Evolutionary conservation across 2,888 invertebrate species (phyloP), one percentile per base, ranked within the genome.

Genomic region (Acrocera orbiculus): DNA sequence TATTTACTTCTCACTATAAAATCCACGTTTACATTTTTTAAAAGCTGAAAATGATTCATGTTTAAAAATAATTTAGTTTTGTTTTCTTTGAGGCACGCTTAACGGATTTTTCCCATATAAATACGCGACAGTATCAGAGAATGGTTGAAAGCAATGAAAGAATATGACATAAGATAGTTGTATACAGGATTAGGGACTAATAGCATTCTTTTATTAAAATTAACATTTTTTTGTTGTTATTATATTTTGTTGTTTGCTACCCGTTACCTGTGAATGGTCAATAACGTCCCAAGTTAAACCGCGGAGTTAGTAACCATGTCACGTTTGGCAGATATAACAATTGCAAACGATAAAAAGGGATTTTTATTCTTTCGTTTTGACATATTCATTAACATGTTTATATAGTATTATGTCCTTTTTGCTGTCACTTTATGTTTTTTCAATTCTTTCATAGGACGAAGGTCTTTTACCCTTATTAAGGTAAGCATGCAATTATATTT

Each of bases 371-470:
- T 44, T 44, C 46, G 46, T 46, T 46, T 46, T 46, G 46, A 46
- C 46, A 45, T 46, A 44, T 46, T 46, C 46, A 46, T 46, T 46
- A 46, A 42, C 46, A 43, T 46, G 46, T 44, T 46, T 46, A 46
- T 46, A 42, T 38, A 44, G 43, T 35, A 41, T 42, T 41, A 42
- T 46, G 46, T 46, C 42, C 44, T 44, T 46, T 46, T 46, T 39
- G 42, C 46, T 43, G 43, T 43, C 42, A 42, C 37, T 46, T 44
- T 37, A 29, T 32, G 34, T 27, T 27, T 35, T 35, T 22, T 33
- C 32, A 32, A 32, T 38, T 26, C 33, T 11, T 26, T 27, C 29
- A 30, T 27, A 24, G 32, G 24, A 30, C 27, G 22, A 31, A 17
- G 16, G 30, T 16, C 16, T 29, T 24, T 23, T 23, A 32, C 33